Conservation (phyloP, 2,888 invertebrate genomes). For the Ferrisia virgata region DNA sequence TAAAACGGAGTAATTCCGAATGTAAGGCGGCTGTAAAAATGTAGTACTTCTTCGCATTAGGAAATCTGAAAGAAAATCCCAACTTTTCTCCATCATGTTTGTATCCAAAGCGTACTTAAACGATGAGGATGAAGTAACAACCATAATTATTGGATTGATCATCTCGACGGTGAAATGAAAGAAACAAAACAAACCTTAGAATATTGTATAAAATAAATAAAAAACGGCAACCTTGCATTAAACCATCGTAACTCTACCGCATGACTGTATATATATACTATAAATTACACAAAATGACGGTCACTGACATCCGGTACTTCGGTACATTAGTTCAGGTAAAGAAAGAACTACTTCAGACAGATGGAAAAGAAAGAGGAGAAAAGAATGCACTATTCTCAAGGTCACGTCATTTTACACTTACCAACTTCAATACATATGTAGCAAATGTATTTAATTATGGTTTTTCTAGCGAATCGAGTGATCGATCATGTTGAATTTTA, state of each 20-base stretch:
- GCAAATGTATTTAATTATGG: neutral
- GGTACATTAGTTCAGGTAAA: slow-evolving; percentile 25
- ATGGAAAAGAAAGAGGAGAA: slow-evolving; percentile 23
- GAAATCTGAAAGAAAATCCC: neutral
- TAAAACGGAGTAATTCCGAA: slow-evolving; percentile 13
- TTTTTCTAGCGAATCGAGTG: neutral
- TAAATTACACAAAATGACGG: slow-evolving; percentile 33
- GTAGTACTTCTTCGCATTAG: neutral
- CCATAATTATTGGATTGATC: neutral
- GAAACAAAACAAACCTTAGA: neutral
- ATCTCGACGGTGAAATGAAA: neutral
- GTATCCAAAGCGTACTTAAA: no score
- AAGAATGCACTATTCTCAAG: slow-evolving; percentile 35
- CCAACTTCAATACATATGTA: neutral
- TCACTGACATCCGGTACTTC: slow-evolving; percentile 37
- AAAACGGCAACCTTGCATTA: slow-evolving; percentile 20
- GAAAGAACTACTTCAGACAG: slow-evolving; percentile 32
- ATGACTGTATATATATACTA: neutral
- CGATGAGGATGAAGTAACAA: slow-evolving; percentile 20
- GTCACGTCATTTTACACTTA: neutral
- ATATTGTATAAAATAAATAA: slow-evolving; percentile 20
- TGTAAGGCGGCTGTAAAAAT: neutral
- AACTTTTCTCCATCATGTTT: neutral
- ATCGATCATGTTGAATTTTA: neutral
- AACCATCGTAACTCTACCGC: slow-evolving; percentile 22